Base-by-base conservation (phyloP, 30 jellyfish, hydroid and myxozoan genomes). In the Sanderia malayensis region DNA sequence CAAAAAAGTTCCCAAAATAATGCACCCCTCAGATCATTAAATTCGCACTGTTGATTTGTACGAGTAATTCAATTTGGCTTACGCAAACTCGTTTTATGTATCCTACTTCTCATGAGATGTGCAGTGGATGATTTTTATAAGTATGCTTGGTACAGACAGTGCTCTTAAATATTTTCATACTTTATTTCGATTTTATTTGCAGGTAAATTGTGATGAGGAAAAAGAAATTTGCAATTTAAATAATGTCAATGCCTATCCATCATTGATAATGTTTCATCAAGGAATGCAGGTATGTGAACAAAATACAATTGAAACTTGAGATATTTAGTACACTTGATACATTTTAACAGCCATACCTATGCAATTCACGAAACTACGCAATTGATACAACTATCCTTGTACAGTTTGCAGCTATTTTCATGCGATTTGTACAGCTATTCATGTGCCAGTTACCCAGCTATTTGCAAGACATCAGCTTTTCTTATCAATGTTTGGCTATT, bases 201-300 rank as follows among this genome's bases (percentile, higher is more conserved):
- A 88, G 97, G 95, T 89, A 8, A 81, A 89, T 46, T 89, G 97
- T 41, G 92, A 84, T 20, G 58, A 70, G 24, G 89, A 89, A 25
- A 67, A 65, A 49, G 52, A 33, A 58, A 34, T 79, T 15, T 89
- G 97, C 72, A 80, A 66, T 47, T 25, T 31, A 45, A 64, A 82
- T 37, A 72, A 61, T 66, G 76, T 89, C 1, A 75, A 47, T 2
- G 95, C 89, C 44, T 89, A 47, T 44, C 97, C 97, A 33, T 46
- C 72, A 19, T 61, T 89, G 49, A 37, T 74, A 15, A 44, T 87
- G 7, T 89, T 73, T 69, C 37, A 83, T 20, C 58, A 82, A 28
- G 94, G 95, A 19, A 27, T 61, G 34, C 23, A 55, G 95, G 97
- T 89, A 19, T 1, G 95, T 80, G 0, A 11, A 3, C 1, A 17